These are phyloP conservation scores for Tautogolabrus adspersus DNA, from an alignment of 2,113 vertebrate species.

Conservation along the genomic window DNA sequence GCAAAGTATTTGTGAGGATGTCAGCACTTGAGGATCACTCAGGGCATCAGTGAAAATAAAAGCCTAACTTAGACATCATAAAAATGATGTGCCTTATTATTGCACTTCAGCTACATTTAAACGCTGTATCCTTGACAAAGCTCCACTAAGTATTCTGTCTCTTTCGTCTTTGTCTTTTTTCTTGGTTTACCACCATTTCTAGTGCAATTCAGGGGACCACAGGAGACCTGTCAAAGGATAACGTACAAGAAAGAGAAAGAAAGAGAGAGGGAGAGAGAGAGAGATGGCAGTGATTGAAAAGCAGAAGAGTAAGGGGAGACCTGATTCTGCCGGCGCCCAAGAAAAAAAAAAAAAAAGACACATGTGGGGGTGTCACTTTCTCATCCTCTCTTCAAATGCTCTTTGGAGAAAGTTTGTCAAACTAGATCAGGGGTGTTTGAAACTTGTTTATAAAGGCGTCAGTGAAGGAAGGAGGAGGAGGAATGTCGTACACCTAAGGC, in stretches of 20 bases:
- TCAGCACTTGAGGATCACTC: slow-evolving; percentile 15
- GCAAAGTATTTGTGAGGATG: slow-evolving; percentile 1
- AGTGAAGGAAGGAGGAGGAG: slow-evolving; percentile 74
- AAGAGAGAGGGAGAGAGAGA: slow-evolving; percentile 27
- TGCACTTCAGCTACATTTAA: slow-evolving; percentile 51
- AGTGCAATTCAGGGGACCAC: slow-evolving; percentile 79
- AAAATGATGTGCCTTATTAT: slow-evolving; percentile 49
- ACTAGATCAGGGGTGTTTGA: slow-evolving; percentile 84
- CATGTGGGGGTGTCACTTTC: slow-evolving; percentile 80
- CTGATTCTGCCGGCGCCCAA: slow-evolving; percentile 62
- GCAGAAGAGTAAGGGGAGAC: slow-evolving; percentile 60
- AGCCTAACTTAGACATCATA: slow-evolving; percentile 20
- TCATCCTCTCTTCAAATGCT: slow-evolving; percentile 81
- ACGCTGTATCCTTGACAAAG: slow-evolving; percentile 63
- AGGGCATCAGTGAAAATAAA: slow-evolving; percentile 16
- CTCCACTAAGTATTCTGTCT: slow-evolving; percentile 57
- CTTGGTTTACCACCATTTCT: slow-evolving; percentile 67
- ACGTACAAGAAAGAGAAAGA: slow-evolving; percentile 36
- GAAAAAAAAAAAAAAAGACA: slow-evolving; percentile 49
- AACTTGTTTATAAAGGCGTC: slow-evolving; percentile 83
- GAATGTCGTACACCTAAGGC: slow-evolving; percentile 80
- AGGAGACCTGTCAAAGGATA: slow-evolving; percentile 75
- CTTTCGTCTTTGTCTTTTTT: slow-evolving; percentile 60
- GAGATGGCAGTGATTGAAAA: slow-evolving; percentile 77
- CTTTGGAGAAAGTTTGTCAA: slow-evolving; percentile 87